Base-by-base conservation (phyloP, 2,113 vertebrate genomes). In the Centropus unirufus region DNA sequence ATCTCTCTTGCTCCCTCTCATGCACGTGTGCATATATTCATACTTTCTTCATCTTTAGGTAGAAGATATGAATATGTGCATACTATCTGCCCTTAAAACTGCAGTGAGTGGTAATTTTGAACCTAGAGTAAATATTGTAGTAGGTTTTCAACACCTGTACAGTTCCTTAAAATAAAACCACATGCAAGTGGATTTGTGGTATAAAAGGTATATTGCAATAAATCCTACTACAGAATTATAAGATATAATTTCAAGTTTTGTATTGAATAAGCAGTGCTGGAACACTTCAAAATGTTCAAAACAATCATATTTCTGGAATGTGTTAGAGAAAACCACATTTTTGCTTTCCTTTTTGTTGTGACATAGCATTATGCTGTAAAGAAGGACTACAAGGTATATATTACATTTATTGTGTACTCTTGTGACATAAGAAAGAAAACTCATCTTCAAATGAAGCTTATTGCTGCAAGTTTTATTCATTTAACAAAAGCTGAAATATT, bases 401-500 rank as follows among this genome's bases (percentile, higher is more conserved):
- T 69, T 74, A 8, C 8, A 49, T 85, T 92, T 89, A 46, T 54
- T 91, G 22, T 75, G 21, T 3, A 2, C 6, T 70, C 55, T n/a
- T 54, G 34, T 59, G 16, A 26, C 26, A 5, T 36, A 64, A 75
- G 51, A 86, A 72, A 59, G 74, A 12, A 32, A 77, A n/a, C 47
- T 72, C 16, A 24, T 58, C 12, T 57, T 76, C 22, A 76, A 46
- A 58, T 66, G 64, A 90, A 95, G 29, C 76, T 92, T 42, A 19
- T 2, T 63, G 8, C 44, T 62, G 11, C 29, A 30, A 74, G 47
- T 44, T 80, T 62, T 68, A 32, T 75, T 83, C 67, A 54, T 74
- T 55, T 88, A 87, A 76, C 69, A 93, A 88, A 95, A 95, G 81
- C 47, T 29, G 72, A 29, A 40, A 22, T 91, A 88, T 93, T 91